Evolutionary conservation across 2,797 vertebrate genomes (phyloP).

Genomic region (Helarctos malayanus): DNA sequence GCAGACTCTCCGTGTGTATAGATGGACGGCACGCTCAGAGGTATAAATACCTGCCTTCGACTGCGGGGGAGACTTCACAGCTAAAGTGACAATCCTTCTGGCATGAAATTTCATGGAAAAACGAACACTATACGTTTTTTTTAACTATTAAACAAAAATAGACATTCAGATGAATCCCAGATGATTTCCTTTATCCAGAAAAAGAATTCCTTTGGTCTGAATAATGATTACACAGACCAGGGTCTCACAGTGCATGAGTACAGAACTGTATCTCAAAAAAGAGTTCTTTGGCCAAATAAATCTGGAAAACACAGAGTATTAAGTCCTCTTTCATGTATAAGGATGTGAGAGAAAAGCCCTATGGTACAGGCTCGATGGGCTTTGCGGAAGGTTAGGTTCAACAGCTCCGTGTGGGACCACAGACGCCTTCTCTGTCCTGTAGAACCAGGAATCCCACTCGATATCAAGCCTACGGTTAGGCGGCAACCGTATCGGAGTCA

Average conservation of each 20-base stretch:
- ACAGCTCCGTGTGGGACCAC: fast-evolving
- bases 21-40: neutral
- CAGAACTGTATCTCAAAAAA: neutral
- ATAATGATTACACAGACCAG: neutral
- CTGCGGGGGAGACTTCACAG: neutral
- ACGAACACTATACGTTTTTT: neutral
- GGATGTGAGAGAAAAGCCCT: neutral
- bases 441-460: neutral
- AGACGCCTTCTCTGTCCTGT: neutral
- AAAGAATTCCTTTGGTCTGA: neutral
- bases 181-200: neutral
- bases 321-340: neutral
- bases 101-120: neutral
- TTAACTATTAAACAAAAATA: neutral
- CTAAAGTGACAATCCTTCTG: neutral
- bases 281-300: neutral
- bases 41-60: neutral
- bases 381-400: neutral
- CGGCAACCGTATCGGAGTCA: no score
- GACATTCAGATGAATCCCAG: neutral
- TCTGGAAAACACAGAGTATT: neutral
- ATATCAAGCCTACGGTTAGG: fast-evolving
- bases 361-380: neutral
- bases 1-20: neutral
- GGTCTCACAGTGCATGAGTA: neutral